Base-by-base conservation (phyloP, 2,888 invertebrate genomes). In the Bugulina stolonifera region DNA sequence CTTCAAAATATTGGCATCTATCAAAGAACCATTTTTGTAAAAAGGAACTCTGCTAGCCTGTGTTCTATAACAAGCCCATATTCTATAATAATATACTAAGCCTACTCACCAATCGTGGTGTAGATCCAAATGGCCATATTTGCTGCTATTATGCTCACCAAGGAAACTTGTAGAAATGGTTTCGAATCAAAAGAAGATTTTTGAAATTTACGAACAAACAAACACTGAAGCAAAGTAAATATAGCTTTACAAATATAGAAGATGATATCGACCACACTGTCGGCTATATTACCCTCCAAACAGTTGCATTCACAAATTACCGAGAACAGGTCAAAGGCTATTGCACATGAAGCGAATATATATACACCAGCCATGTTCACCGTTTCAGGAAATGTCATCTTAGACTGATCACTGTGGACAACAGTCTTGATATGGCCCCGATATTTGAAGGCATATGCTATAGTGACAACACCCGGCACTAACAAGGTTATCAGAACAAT, bases 61-160 rank as follows among this genome's bases (percentile, higher is more conserved):
- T n/a, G n/a, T n/a, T n/a, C n/a, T n/a, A n/a, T n/a, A n/a, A n/a
- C n/a, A n/a, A n/a, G n/a, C n/a, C n/a, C n/a, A n/a, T n/a, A n/a
- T n/a, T n/a, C n/a, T 43, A 43, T 43, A 43, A 10, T 10, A 10
- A 57, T 57, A 57, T 25, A 22, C 5, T 23, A 5, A 25, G 23
- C 5, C 3, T 57, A 57, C 57, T 57, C 5, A 57, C 57, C 57
- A 5, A 57, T 57, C 3, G 57, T 25, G 10, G 57, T 57, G 57
- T 57, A 57, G 10, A 57, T 22, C 57, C 57, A 57, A n/a, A 57
- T 57, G n/a, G 57, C 57, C 57, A 57, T 57, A n/a, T 57, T 57
- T 5, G 57, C 57, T 14, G 57, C 25, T 14, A 57, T 57, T 23
- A 57, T 57, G 57, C 57, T 57, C 10, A 57, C 57, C 23, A 57